Evolutionary conservation across 1,140 invertebrate genomes (phyloP).

Genomic region (Lepidurus apus): DNA sequence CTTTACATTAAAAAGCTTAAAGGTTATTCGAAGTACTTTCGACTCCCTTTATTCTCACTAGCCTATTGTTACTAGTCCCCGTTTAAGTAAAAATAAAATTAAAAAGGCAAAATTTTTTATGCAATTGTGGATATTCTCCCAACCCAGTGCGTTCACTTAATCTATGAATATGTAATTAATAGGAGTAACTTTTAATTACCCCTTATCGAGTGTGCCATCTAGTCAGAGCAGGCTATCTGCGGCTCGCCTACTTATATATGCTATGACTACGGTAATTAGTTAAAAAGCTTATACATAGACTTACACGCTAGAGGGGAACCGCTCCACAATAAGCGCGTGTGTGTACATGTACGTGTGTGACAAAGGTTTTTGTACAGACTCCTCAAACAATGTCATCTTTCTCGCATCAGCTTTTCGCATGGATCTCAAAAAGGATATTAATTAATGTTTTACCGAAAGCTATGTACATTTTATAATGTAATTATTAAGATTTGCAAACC

Average conservation of each 20-base stretch:
- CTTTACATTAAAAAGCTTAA: too few relatives aligned
- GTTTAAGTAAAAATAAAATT: too few relatives aligned
- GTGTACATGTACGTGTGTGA: not conserved
- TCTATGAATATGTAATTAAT: slow-evolving; percentile 12
- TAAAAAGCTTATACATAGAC: slow-evolving; percentile 14
- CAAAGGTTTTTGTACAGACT: not conserved
- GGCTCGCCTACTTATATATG: slow-evolving; percentile 18
- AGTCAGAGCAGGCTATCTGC: slow-evolving; percentile 20
- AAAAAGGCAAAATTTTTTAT: not conserved
- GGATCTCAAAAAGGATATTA: not conserved
- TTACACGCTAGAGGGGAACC: not conserved
- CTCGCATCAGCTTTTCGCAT: not conserved
- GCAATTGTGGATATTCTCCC: not conserved
- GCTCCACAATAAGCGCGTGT: not conserved
- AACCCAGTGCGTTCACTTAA: slow-evolving; percentile 12
- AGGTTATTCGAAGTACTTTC: too few relatives aligned
- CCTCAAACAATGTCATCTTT: slow-evolving; percentile 12
- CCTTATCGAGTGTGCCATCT: slow-evolving; percentile 17
- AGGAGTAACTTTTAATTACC: slow-evolving; percentile 22
- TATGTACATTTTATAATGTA: not conserved
- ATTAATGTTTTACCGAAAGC: not conserved
- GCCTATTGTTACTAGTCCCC: too few relatives aligned
- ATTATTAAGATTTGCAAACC: not conserved
- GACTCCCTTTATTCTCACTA: too few relatives aligned
- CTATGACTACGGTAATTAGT: slow-evolving; percentile 1